Base-by-base conservation (phyloP, 2,113 vertebrate species). In the Leucoraja erinaceus region DNA sequence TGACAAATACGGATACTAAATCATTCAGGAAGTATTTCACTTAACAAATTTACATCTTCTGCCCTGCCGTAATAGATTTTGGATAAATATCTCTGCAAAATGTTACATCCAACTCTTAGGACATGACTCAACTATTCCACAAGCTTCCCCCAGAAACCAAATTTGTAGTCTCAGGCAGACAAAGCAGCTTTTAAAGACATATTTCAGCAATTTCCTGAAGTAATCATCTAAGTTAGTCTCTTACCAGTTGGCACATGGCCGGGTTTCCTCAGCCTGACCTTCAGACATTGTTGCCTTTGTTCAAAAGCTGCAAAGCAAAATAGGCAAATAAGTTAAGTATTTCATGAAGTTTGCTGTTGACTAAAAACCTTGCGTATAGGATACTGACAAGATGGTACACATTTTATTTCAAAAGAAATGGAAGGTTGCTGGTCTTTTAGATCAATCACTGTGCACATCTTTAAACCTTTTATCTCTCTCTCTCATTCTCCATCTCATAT, bases 241-340 rank as follows among this genome's bases (percentile, higher is more conserved):
- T 96, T 93, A 97, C 97, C 97, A 97, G 93, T 97, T 97, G 33
- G 95, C 95, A 91, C 97, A 97, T 28, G 96, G 94, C 83, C 77
- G 95, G 22, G 95, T 94, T 86, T 96, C 95, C 93, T 94, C 95
- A 33, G 94, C 95, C 47, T 92, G 63, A 28, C 94, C 94, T 0
- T 96, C 96, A 0, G 96, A 96, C 94, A 97, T 97, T 10, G 94
- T 95, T 94, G 93, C 90, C n/a, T 66, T 22, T 22, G 78, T 74
- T 91, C 90, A 91, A 74, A 72, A 74, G 18, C 90, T 91, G 6
- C 38, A 91, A 72, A 91, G 7, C 38, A 91, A 91, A 91, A 91
- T 20, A 54, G 66, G 20, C 56, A 90, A 59, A 72, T 47, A 47
- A 2, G 47, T 38, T 47, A 47, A 68, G 33, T 72, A 22, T 22